Conservation (phyloP, 2,888 invertebrate genomes). For the Acrocyrtus sp. region DNA sequence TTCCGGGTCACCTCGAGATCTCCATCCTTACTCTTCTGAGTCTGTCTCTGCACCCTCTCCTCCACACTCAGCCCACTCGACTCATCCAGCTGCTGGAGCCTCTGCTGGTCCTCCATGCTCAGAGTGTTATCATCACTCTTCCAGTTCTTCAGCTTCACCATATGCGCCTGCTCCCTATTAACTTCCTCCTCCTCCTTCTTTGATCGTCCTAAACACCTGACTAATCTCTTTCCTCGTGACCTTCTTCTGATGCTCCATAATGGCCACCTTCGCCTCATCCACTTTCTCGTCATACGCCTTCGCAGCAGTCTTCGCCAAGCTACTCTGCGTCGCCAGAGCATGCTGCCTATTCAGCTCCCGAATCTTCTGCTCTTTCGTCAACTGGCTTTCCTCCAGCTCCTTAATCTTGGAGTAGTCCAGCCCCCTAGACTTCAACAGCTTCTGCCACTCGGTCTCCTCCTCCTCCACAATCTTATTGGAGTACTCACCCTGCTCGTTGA, state of each 20-base stretch:
- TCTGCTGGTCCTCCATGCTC: constrained; percentile 3
- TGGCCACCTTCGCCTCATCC: constrained; percentile 51
- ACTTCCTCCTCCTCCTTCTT: constrained; percentile 49
- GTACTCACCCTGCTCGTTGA: constrained; percentile 55
- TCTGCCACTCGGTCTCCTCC: constrained; percentile 74
- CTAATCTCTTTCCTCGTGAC: constrained; percentile 56
- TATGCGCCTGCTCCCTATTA: constrained; percentile 25
- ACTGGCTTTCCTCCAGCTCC: constrained; percentile 82
- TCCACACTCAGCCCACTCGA: constrained; percentile 76
- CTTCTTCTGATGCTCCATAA: constrained; percentile 51
- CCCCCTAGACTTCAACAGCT: constrained; percentile 68
- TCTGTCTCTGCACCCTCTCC: constrained; percentile 87
- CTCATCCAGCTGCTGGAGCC: constrained; percentile 33
- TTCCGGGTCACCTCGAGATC: constrained; percentile 91
- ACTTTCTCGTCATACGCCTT: constrained; percentile 78
- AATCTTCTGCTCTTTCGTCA: constrained; percentile 81
- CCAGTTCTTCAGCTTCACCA: constrained; percentile 46
- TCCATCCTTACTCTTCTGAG: constrained; percentile 85
- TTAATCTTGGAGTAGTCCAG: constrained; percentile 39
- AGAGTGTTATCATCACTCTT: constrained; percentile 23
- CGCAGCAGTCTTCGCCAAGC: constrained; percentile 84
- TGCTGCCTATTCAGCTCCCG: constrained; percentile 83
- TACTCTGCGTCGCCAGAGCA: constrained; percentile 82
- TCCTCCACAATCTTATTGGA: constrained; percentile 40
- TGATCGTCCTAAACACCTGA: constrained; percentile 53